Percentiles rank a stretch among this genome's conserved stretches.
These are phyloP conservation scores for Lithophane socia DNA, from an alignment of 2,888 invertebrate species.

Conservation along the genomic window DNA sequence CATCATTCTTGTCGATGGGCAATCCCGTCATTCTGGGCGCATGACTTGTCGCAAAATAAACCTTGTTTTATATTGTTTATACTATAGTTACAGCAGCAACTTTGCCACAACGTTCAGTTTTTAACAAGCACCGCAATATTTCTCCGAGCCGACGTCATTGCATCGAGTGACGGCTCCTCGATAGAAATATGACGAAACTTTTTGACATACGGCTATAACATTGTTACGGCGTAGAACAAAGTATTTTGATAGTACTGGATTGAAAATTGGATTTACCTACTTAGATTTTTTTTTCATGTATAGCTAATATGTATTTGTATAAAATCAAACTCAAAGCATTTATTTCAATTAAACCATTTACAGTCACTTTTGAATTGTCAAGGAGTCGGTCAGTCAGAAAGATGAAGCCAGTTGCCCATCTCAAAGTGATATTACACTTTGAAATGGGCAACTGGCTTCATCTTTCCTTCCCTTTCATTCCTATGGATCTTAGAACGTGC, in stretches of 20 bases:
- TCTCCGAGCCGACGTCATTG: not conserved
- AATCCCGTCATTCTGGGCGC: not conserved
- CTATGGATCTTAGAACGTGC: no score
- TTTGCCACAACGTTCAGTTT: slow-evolving; percentile 2
- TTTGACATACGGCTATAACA: not conserved
- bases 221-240: slow-evolving; percentile 3
- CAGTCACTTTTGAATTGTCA: no score
- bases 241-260: not conserved
- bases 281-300: not conserved
- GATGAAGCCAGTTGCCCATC: no score
- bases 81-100: not conserved
- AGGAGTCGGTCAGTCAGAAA: no score
- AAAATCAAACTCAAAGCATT: no score
- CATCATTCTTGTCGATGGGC: not conserved
- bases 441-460: no score
- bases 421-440: no score
- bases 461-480: no score
- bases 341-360: no score
- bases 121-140: slow-evolving; percentile 14
- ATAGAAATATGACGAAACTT: not conserved
- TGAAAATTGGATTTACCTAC: not conserved
- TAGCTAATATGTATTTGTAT: not conserved
- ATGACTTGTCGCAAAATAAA: not conserved
- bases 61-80: not conserved
- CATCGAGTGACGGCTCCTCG: slow-evolving; percentile 3